Percentiles rank a stretch among this genome's conserved stretches.
Conservation (phyloP, 2,113 vertebrate genomes). For the Prinia subflava region DNA sequence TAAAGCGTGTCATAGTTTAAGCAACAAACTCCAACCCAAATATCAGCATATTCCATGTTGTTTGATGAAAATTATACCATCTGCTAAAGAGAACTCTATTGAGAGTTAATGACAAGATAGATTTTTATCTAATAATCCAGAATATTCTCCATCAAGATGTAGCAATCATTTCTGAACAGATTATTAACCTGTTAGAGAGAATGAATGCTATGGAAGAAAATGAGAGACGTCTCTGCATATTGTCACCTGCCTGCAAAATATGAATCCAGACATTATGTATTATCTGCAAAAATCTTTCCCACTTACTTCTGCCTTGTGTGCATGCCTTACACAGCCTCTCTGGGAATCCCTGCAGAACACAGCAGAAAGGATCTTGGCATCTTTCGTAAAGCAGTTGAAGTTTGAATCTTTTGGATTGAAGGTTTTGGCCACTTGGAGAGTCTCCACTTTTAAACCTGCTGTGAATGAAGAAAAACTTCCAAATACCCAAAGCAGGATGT, state of each 20-base stretch:
- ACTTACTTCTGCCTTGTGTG: neutral
- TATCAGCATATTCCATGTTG: neutral
- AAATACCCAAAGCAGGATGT: neutral
- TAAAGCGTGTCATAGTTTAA: neutral
- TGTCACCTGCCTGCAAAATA: neutral
- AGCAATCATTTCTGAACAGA: neutral
- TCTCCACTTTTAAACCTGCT: neutral
- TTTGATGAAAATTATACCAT: neutral
- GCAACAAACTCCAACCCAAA: neutral
- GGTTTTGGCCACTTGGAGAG: neutral
- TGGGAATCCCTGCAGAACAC: neutral
- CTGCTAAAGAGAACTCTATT: neutral
- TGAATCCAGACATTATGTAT: neutral
- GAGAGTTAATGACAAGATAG: neutral
- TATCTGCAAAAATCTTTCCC: neutral
- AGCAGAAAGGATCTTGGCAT: neutral
- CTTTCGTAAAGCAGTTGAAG: neutral
- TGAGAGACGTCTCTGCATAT: neutral
- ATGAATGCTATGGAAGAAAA: neutral
- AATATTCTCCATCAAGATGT: neutral
- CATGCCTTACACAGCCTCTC: neutral
- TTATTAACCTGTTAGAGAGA: neutral
- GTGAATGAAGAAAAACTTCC: neutral
- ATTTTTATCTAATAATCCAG: constrained; percentile 1
- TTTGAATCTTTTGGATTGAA: neutral